Evolutionary conservation across 2,113 vertebrate genomes (phyloP).

Genomic region (Corydoras maculifer): DNA sequence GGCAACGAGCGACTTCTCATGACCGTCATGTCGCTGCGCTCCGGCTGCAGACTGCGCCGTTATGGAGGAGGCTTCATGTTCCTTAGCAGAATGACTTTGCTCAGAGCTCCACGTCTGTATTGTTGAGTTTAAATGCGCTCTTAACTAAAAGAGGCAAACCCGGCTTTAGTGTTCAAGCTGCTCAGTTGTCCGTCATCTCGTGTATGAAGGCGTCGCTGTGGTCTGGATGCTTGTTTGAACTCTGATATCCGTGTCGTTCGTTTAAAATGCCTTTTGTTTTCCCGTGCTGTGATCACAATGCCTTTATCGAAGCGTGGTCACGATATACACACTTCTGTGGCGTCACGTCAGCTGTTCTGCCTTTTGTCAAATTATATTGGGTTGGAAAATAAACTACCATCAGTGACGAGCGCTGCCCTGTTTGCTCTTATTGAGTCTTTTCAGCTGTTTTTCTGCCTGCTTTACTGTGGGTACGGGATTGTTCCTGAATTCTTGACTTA

Average conservation of each 20-base stretch:
- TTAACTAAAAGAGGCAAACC: slow-evolving; percentile 6
- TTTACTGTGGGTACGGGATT: too few relatives aligned
- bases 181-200: slow-evolving; percentile 22
- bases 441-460: too few relatives aligned
- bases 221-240: slow-evolving; percentile 41
- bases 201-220: slow-evolving; percentile 8
- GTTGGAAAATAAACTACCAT: slow-evolving; percentile 42
- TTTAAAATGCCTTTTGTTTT: slow-evolving; percentile 46
- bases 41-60: slow-evolving; percentile 19
- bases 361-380: slow-evolving; percentile 44
- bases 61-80: slow-evolving; percentile 23
- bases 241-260: slow-evolving; percentile 36
- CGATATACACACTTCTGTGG: slow-evolving; percentile 36
- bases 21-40: slow-evolving; percentile 10
- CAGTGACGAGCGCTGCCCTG: not conserved
- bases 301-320: slow-evolving; percentile 45
- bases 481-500: too few relatives aligned
- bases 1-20: slow-evolving; percentile 8
- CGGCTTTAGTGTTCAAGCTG: slow-evolving; percentile 29
- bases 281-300: slow-evolving; percentile 44
- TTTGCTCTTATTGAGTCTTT: not conserved
- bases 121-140: slow-evolving; percentile 17
- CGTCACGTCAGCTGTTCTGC: slow-evolving; percentile 43
- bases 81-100: slow-evolving; percentile 8
- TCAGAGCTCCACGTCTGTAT: slow-evolving; percentile 28